phyloP scores from a whole-genome alignment of 1,140 invertebrate species.

The Lithobius niger region DNA sequence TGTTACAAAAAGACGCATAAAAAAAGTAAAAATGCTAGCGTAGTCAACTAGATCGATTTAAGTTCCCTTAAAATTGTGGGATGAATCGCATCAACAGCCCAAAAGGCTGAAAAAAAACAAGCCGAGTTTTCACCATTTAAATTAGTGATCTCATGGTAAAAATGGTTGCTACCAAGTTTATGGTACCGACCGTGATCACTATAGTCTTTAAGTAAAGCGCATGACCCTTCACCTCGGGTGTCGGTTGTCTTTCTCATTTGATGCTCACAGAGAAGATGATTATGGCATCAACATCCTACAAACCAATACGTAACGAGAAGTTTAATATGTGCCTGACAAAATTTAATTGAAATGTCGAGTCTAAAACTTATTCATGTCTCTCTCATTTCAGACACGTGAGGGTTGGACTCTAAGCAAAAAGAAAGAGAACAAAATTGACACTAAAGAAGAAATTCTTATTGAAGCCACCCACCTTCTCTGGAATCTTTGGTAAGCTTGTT shows the following conservation, averaged over 20 bases:
- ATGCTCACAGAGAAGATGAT: not conserved
- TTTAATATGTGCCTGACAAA: not conserved
- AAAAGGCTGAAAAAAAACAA: no score
- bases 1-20: no score
- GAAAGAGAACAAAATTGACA: conserved; percentile 2
- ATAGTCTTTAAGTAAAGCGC: not conserved
- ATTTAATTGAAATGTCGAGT: not conserved
- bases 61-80: no score
- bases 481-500: conserved; percentile 6
- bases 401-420: not conserved
- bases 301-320: not conserved
- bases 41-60: no score
- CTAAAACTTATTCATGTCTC: not conserved
- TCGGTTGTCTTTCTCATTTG: not conserved
- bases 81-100: no score
- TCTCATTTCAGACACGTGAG: not conserved
- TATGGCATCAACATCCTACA: not conserved
- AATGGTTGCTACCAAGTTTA: no score
- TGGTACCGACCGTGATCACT: no score
- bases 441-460: conserved; percentile 2
- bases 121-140: no score
- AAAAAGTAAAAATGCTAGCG: no score
- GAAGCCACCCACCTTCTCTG: conserved; percentile 3
- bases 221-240: not conserved
- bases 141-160: no score